Conservation (phyloP, 2,888 invertebrate species). For the Eurytoma californica region DNA sequence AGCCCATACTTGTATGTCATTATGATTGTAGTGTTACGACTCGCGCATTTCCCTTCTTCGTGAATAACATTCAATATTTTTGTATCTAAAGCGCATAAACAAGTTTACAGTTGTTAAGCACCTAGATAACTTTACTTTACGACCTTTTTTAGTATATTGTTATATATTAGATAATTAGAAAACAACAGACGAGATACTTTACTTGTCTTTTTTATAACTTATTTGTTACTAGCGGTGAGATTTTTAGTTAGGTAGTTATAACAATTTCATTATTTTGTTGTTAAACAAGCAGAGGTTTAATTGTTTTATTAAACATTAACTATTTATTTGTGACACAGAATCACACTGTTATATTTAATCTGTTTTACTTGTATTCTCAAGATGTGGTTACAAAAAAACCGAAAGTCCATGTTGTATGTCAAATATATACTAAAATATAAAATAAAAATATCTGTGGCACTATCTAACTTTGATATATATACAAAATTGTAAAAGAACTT, state of each 20-base stretch:
- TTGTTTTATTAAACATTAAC: too few species aligned
- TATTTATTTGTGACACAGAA: not conserved
- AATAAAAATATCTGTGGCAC: conserved; percentile 8
- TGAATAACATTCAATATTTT: not conserved
- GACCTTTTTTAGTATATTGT: conserved; percentile 6
- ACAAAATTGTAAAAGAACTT: conserved; percentile 48
- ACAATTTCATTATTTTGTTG: not conserved
- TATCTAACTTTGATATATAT: conserved; percentile 31
- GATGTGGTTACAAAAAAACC: not conserved
- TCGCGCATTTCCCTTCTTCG: too few species aligned
- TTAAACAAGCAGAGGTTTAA: not conserved
- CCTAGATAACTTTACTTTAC: conserved; percentile 33
- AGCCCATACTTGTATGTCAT: too few species aligned
- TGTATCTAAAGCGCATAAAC: conserved; percentile 7
- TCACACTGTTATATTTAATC: not conserved
- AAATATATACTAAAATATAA: conserved; percentile 15
- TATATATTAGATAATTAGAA: conserved; percentile 20
- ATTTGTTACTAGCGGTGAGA: not conserved
- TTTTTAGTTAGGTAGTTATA: conserved; percentile 25
- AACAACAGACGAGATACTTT: conserved; percentile 16
- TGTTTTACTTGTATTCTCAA: conserved; percentile 7
- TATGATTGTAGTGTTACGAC: too few species aligned
- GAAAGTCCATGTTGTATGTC: not conserved
- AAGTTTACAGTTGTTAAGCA: conserved; percentile 17
- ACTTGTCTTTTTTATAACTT: not conserved